Evolutionary conservation across 92 coral and sea anemone species (phyloP), one percentile per base, ranked within the genome.

Genomic region (Scolanthus callimorphus): DNA sequence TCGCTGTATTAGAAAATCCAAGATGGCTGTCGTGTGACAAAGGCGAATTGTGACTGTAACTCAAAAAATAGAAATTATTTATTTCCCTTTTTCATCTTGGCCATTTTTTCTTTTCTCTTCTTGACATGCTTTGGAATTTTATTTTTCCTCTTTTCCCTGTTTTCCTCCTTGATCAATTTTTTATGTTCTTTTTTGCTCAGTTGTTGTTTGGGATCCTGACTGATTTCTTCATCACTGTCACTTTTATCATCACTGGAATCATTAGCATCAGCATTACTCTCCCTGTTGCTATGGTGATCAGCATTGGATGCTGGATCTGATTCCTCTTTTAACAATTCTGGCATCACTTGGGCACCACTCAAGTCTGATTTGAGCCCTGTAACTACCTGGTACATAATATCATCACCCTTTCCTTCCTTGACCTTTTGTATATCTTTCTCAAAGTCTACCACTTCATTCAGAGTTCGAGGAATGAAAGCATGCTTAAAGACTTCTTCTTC

Each of bases 111-210:
- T 63, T 81, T 94, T 23, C 99, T 61, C 55, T 94, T 94, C 70
- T 94, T 94, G 26, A 84, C 94, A 70, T 94, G 99, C 51, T 94
- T 94, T 25, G 96, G 99, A 10, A 69, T 81, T 65, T 94, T 94
- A 41, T 77, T 84, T 46, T 88, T 79, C n/a, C 99, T 73, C 39
- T 43, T 74, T 48, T 94, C 99, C 46, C 96, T 63, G 71, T 94
- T 94, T 21, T 90, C 96, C 39, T 94, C 99, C 59, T 94, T 94
- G 20, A 88, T 90, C 30, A 83, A 56, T 62, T 84, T 94, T 70
- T 94, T 94, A 63, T 81, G 90, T 20, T 94, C 99, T 47, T 94
- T 90, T 61, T 73, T 82, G 62, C 71, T 85, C 69, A 85, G 17
- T 45, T 78, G 68, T 10, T 73, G 57, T 11, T 59, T 51, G 51